phyloP scores from a whole-genome alignment of 2,113 vertebrate genomes.

The Neodon shergylaensis region DNA sequence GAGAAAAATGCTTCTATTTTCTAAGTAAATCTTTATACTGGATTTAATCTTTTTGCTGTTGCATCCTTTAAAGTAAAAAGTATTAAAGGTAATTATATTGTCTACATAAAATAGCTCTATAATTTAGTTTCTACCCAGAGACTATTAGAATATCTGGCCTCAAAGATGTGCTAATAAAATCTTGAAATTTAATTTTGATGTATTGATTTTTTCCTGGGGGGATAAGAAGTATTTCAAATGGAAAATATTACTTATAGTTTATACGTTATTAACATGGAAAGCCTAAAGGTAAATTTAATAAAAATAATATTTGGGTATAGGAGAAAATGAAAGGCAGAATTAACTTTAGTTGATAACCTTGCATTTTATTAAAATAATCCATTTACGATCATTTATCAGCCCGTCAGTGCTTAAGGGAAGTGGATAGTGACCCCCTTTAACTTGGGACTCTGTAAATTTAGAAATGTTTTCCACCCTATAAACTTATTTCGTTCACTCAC shows the following conservation, averaged over 20 bases:
- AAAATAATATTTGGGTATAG: constrained; percentile 56
- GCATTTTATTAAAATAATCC: background rate
- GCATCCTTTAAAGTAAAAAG: constrained; percentile 54
- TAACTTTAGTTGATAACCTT: constrained; percentile 47
- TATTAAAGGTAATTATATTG: constrained; percentile 66
- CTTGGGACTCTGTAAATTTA: background rate
- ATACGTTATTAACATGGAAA: constrained; percentile 33
- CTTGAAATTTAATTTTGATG: constrained; percentile 79
- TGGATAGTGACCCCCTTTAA: background rate
- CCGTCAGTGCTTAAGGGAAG: background rate
- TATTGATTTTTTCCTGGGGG: constrained; percentile 78
- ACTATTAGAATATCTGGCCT: constrained; percentile 71
- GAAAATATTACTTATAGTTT: constrained; percentile 66
- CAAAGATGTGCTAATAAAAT: constrained; percentile 71
- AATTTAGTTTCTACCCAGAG: constrained; percentile 59
- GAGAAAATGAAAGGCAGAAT: constrained; percentile 65
- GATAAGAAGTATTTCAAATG: constrained; percentile 62
- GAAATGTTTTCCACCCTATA: background rate
- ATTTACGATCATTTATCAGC: background rate
- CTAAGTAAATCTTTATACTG: constrained; percentile 14
- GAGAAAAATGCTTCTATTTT: constrained; percentile 28
- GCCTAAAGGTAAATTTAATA: constrained; percentile 68
- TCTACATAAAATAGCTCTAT: constrained; percentile 50
- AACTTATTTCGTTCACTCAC: constrained; percentile 17
- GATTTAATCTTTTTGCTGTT: constrained; percentile 40